Percentiles rank a stretch among this genome's conserved stretches.
phyloP scores from a whole-genome alignment of 1,140 invertebrate species.

The Apis mellifera region DNA sequence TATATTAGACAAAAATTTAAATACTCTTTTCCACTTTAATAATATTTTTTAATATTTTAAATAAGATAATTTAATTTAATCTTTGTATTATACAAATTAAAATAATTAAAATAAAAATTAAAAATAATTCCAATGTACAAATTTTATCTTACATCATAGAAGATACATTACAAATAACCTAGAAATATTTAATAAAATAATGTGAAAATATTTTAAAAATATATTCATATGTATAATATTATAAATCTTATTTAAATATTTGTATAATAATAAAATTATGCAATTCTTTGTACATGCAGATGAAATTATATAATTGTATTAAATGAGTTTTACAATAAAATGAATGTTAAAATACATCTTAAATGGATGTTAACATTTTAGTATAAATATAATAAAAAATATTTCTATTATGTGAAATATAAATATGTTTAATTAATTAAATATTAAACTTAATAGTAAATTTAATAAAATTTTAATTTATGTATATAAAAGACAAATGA shows the following conservation, averaged over 20 bases:
- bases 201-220: conserved; percentile 15
- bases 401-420: neutral
- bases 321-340: conserved; percentile 43
- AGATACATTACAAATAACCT: conserved; percentile 19
- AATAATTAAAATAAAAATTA: conserved; percentile 25
- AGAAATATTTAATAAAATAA: conserved; percentile 21
- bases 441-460: too few species aligned
- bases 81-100: conserved; percentile 27
- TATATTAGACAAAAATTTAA: conserved; percentile 48
- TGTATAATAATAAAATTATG: conserved; percentile 24
- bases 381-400: conserved; percentile 17
- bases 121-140: conserved; percentile 19
- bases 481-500: neutral
- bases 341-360: conserved; percentile 14
- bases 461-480: neutral
- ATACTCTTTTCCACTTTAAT: conserved; percentile 18
- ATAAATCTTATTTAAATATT: conserved; percentile 35
- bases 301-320: conserved; percentile 52
- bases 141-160: conserved; percentile 45
- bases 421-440: too few species aligned
- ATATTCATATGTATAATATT: conserved; percentile 13
- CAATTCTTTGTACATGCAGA: conserved; percentile 51
- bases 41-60: conserved; percentile 38
- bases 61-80: conserved; percentile 8
- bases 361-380: conserved; percentile 14